Evolutionary conservation across 2,888 invertebrate species (phyloP).

Genomic region (Agonopterix arenella): DNA sequence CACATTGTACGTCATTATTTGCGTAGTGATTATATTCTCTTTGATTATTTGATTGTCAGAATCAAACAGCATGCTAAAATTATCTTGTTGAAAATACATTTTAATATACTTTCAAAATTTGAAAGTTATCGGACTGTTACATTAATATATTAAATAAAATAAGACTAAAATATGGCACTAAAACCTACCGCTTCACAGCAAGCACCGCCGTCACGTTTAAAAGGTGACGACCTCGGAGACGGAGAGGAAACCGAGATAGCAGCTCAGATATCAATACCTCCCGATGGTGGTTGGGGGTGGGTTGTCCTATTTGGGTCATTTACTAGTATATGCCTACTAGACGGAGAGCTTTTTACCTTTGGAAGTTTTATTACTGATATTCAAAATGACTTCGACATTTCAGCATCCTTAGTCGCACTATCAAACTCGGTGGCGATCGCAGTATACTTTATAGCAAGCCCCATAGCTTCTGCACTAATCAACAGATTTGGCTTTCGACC

Average conservation of each 20-base stretch:
- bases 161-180: too few species aligned
- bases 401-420: conserved; percentile 42
- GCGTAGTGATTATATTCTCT: too few species aligned
- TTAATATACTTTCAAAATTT: too few species aligned
- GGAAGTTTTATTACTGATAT: conserved; percentile 26
- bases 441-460: conserved; percentile 48
- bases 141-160: too few species aligned
- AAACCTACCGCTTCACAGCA: too few species aligned
- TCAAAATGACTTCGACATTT: conserved; percentile 33
- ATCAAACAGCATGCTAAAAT: too few species aligned
- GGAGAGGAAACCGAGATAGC: conserved; percentile 4
- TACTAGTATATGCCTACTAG: conserved; percentile 1
- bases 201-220: too few species aligned
- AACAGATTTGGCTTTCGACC: conserved; percentile 64
- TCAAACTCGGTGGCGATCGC: conserved; percentile 53
- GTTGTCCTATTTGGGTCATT: conserved; percentile 6
- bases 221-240: neutral
- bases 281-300: conserved; percentile 12
- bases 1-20: too few species aligned
- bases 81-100: too few species aligned
- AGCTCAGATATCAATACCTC: conserved; percentile 6
- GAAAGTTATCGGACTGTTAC: too few species aligned
- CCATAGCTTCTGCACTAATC: conserved; percentile 55
- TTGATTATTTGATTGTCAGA: too few species aligned
- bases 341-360: conserved; percentile 3